Base-by-base conservation (phyloP, 1,140 invertebrate species). In the Nilaparvata lugens region DNA sequence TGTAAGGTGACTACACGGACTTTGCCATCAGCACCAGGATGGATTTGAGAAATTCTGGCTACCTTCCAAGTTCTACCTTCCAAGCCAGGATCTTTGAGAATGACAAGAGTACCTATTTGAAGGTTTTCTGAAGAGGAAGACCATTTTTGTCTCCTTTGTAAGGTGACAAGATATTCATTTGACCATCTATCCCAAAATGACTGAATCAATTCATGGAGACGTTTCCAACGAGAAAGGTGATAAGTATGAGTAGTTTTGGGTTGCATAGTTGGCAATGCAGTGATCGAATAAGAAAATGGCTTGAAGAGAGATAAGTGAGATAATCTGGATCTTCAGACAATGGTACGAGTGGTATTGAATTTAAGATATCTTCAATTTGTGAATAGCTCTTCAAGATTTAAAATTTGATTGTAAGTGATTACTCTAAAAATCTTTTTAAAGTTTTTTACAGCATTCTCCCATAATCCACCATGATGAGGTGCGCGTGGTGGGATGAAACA, bases 381-480 rank as follows among this genome's bases (percentile, higher is more conserved):
- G n/a, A 28, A 18, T n/a, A 53, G 5, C 13, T 53, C 21, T 53
- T 56, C 14, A n/a, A 16, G 16, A 24, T 24, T 24, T 4, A 23
- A 4, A 60, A 25, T 16, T 28, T 18, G 18, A 3, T 13, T 48
- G 43, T n/a, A n/a, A n/a, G n/a, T 56, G 11, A 52, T 14, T 58
- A 21, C 9, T 21, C 28, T 58, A 2, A 52, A 23, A 43, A 48
- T 40, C 16, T 53, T n/a, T 45, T 58, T 58, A n/a, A 45, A 24
- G 21, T 18, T 23, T 53, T 67, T 66, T 0, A 74, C 66, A 11
- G 61, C 63, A 2, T 62, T 55, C 58, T 72, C 70, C 65, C 69
- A 71, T n/a, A 67, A 54, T 1, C 67, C 67, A 18, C 68, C 66
- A 43, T 66, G 67, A 54, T 70, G 67, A 18, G 69, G 66, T 2